Percentiles rank a stretch among this genome's conserved stretches.
Conservation (phyloP, 1,140 invertebrate genomes). For the Rhyzopertha dominica region DNA sequence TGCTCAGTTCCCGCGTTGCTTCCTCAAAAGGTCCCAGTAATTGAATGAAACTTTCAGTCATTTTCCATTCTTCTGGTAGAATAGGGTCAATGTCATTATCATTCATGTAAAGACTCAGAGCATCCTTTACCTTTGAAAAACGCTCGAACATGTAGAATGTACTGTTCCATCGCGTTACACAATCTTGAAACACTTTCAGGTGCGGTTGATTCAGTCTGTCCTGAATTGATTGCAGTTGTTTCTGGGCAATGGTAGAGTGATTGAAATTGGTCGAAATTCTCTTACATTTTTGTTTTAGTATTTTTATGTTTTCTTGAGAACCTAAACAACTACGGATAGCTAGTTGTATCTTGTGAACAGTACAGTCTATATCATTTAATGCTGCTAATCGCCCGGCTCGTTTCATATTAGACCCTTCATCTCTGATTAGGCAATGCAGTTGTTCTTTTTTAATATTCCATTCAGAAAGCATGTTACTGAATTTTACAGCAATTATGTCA, state of each 20-base stretch:
- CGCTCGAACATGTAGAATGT: slow-evolving; percentile 36
- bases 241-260: slow-evolving; percentile 29
- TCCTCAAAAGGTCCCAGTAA: slow-evolving; percentile 31
- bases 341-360: slow-evolving; percentile 17
- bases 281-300: slow-evolving; percentile 27
- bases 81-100: slow-evolving; percentile 16
- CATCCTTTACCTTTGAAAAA: slow-evolving; percentile 32
- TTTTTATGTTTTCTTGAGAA: slow-evolving; percentile 19
- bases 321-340: slow-evolving; percentile 17
- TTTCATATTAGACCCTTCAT: slow-evolving; percentile 33
- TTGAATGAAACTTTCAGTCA: slow-evolving; percentile 26
- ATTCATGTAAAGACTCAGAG: slow-evolving; percentile 25
- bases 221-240: slow-evolving; percentile 31
- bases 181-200: slow-evolving; percentile 39
- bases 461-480: slow-evolving; percentile 27
- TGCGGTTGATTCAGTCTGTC: slow-evolving; percentile 30
- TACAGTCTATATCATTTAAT: slow-evolving; percentile 27
- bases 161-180: slow-evolving; percentile 41
- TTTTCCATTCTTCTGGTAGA: slow-evolving; percentile 29
- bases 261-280: slow-evolving; percentile 31
- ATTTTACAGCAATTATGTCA: slow-evolving; percentile 23
- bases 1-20: slow-evolving; percentile 28
- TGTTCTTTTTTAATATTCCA: slow-evolving; percentile 33
- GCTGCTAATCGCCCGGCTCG: slow-evolving; percentile 22
- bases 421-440: slow-evolving; percentile 30